Conservation (phyloP, 2,797 vertebrate species). For the Coregonus ussuriensis region DNA sequence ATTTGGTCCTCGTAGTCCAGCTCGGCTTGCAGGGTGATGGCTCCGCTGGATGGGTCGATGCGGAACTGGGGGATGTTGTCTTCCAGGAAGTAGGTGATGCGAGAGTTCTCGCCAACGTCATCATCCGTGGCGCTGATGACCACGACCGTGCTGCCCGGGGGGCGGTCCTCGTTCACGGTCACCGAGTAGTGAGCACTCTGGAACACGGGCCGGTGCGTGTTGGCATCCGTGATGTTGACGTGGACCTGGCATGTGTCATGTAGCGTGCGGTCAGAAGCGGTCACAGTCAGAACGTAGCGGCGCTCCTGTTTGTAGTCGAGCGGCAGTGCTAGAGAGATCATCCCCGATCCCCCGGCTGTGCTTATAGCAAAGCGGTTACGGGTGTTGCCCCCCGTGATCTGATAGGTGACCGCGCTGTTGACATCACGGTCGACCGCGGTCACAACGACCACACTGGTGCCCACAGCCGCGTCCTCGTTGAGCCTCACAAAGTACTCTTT, state of each 20-base stretch:
- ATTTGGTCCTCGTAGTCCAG: conserved; percentile 98
- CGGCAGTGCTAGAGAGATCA: conserved; percentile 90
- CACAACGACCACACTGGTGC: conserved; percentile 91
- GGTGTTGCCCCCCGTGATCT: conserved; percentile 96
- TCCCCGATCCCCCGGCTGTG: conserved; percentile 87
- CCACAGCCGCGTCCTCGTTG: conserved; percentile 92
- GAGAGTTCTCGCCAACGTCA: conserved; percentile 94
- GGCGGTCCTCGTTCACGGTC: conserved; percentile 92
- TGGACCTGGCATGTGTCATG: conserved; percentile 95
- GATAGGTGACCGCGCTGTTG: conserved; percentile 96
- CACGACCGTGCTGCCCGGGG: conserved; percentile 91
- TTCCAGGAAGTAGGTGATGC: conserved; percentile 93
- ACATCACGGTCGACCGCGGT: conserved; percentile 94
- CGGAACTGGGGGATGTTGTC: conserved; percentile 97
- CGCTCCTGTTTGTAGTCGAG: conserved; percentile 98
- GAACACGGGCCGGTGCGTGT: conserved; percentile 95
- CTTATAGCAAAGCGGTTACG: conserved; percentile 97
- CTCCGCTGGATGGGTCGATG: conserved; percentile 87
- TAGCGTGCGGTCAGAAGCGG: conserved; percentile 94
- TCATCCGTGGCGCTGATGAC: conserved; percentile 96
- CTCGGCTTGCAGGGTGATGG: conserved; percentile 92
- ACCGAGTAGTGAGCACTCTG: conserved; percentile 96
- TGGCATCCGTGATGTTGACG: conserved; percentile 97
- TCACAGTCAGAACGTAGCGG: conserved; percentile 91
- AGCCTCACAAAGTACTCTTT: conserved; percentile 92